Conservation (phyloP, 2,113 vertebrate species). For the Ammospiza caudacuta region DNA sequence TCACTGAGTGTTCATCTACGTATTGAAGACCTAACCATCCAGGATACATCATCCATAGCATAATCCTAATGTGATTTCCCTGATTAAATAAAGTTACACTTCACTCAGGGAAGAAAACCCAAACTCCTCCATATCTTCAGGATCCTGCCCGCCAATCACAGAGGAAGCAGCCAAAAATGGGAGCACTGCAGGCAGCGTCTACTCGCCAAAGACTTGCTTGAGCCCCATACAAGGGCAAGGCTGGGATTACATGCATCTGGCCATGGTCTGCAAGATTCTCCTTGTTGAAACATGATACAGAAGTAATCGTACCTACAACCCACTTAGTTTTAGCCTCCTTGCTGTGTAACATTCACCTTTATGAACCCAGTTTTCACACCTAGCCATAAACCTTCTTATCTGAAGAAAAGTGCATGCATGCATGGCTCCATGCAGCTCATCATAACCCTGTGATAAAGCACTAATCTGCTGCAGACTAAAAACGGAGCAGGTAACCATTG, state of each 20-base stretch:
- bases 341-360: neutral
- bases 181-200: neutral
- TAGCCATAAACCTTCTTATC: neutral
- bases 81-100: slow-evolving; percentile 9
- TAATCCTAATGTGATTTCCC: slow-evolving; percentile 42
- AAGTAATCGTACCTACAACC: neutral
- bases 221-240: neutral
- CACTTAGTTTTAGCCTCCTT: neutral
- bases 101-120: neutral
- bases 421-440: neutral
- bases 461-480: neutral
- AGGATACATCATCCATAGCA: slow-evolving; percentile 47
- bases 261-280: neutral
- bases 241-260: neutral
- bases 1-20: slow-evolving; percentile 70
- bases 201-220: neutral
- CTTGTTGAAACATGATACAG: neutral
- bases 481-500: neutral
- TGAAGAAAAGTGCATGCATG: neutral
- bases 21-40: slow-evolving; percentile 58
- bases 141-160: neutral
- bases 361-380: neutral
- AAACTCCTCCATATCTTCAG: neutral
- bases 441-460: neutral
- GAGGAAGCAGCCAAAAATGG: slow-evolving; percentile 9